Percentiles rank a stretch among this genome's conserved stretches.
phyloP scores from a whole-genome alignment of 2,797 vertebrate species.

The Clarias platycephalus region DNA sequence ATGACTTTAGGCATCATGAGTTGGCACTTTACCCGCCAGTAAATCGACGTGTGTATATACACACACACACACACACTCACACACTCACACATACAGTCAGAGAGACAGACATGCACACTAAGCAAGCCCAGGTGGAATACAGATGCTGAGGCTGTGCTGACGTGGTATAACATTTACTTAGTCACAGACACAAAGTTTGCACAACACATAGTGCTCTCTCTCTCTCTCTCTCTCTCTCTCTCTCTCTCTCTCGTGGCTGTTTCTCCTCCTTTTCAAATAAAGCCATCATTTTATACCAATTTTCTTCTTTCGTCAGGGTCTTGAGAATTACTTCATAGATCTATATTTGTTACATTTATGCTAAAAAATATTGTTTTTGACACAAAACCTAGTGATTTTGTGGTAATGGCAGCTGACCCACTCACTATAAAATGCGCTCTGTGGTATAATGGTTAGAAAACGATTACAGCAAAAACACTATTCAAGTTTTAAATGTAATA shows the following conservation, averaged over 20 bases:
- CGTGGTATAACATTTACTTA: slow-evolving; percentile 49
- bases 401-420: slow-evolving; percentile 20
- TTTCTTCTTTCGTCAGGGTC: background rate
- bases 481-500: slow-evolving; percentile 26
- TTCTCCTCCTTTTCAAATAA: slow-evolving; percentile 22
- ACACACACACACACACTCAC: background rate
- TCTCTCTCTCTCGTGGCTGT: background rate
- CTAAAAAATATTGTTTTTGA: background rate
- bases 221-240: too few species aligned
- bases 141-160: slow-evolving; percentile 72
- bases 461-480: slow-evolving; percentile 2
- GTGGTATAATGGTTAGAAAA: background rate
- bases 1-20: slow-evolving; percentile 58
- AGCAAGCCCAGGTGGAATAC: slow-evolving; percentile 63
- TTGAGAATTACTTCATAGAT: background rate
- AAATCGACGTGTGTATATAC: slow-evolving; percentile 10
- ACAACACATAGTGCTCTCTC: background rate
- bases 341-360: background rate
- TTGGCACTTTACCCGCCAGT: slow-evolving; percentile 56
- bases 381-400: slow-evolving; percentile 4
- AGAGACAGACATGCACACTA: slow-evolving; percentile 30
- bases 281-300: background rate
- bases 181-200: slow-evolving; percentile 1
- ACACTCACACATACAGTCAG: background rate
- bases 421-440: slow-evolving; percentile 10